phyloP scores from a whole-genome alignment of 2,797 vertebrate genomes.

The Pristis pectinata region DNA sequence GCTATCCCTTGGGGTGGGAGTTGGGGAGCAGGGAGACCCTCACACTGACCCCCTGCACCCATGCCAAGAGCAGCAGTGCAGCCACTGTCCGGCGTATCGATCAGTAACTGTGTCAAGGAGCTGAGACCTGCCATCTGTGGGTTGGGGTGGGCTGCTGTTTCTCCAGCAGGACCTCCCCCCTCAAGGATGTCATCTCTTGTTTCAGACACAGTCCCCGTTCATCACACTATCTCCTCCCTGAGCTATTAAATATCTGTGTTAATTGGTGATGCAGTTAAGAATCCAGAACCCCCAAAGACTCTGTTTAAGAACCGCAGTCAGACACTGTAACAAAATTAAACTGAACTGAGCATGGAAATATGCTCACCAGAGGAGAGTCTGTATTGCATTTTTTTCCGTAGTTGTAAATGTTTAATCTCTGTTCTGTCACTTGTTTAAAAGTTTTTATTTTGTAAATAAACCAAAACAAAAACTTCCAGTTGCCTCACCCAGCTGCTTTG shows the following conservation, averaged over 20 bases:
- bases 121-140: too few species aligned
- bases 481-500: not conserved
- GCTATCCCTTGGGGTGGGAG: too few species aligned
- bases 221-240: not conserved
- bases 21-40: too few species aligned
- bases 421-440: conserved; percentile 14
- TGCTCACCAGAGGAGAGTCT: not conserved
- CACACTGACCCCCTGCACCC: too few species aligned
- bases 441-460: conserved; percentile 36
- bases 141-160: too few species aligned
- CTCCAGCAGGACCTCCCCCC: too few species aligned
- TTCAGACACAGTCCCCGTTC: not conserved
- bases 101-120: too few species aligned
- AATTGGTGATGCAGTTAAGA: not conserved
- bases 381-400: conserved; percentile 31
- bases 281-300: not conserved
- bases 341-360: not conserved
- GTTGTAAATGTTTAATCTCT: conserved; percentile 35
- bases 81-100: too few species aligned
- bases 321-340: not conserved
- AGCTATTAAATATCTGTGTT: not conserved
- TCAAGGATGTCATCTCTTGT: not conserved
- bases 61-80: too few species aligned
- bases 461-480: not conserved
- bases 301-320: conserved; percentile 1